These are phyloP conservation scores for Amphiprion ocellaris DNA, from an alignment of 2,113 vertebrate species.

Conservation along the genomic window DNA sequence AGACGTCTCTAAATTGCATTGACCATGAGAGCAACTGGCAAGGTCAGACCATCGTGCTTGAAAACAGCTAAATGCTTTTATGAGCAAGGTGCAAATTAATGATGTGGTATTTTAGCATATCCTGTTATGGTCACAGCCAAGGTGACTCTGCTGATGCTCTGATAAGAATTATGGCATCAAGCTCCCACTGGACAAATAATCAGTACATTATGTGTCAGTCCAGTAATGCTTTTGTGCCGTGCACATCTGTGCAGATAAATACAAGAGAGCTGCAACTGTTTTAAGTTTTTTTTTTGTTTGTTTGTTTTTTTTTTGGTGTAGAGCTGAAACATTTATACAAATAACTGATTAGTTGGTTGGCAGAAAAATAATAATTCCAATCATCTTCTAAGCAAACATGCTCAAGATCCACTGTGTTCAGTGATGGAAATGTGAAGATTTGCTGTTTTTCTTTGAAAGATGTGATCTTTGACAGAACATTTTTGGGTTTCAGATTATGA, in stretches of 20 bases:
- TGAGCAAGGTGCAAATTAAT: slow-evolving; percentile 59
- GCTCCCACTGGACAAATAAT: slow-evolving; percentile 58
- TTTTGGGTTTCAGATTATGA: background rate
- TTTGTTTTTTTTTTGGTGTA: no score
- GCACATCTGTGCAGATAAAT: background rate
- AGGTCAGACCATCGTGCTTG: slow-evolving; percentile 63
- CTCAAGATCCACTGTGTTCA: background rate
- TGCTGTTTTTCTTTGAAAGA: background rate
- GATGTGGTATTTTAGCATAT: slow-evolving; percentile 65
- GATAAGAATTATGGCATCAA: slow-evolving; percentile 56
- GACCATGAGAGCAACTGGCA: slow-evolving; percentile 40
- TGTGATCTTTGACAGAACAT: background rate
- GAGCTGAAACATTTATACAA: background rate
- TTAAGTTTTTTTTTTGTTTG: background rate
- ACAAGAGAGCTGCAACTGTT: background rate
- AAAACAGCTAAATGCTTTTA: slow-evolving; percentile 69
- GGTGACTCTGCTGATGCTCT: slow-evolving; percentile 72
- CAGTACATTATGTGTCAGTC: slow-evolving; percentile 21
- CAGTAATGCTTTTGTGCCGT: background rate
- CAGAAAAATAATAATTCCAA: background rate
- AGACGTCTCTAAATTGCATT: slow-evolving; percentile 13
- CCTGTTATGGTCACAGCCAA: slow-evolving; percentile 64
- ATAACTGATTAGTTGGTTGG: background rate
- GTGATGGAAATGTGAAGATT: background rate
- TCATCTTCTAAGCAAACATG: background rate